phyloP scores from a whole-genome alignment of 2,113 vertebrate species.

The Beaufortia kweichowensis region DNA sequence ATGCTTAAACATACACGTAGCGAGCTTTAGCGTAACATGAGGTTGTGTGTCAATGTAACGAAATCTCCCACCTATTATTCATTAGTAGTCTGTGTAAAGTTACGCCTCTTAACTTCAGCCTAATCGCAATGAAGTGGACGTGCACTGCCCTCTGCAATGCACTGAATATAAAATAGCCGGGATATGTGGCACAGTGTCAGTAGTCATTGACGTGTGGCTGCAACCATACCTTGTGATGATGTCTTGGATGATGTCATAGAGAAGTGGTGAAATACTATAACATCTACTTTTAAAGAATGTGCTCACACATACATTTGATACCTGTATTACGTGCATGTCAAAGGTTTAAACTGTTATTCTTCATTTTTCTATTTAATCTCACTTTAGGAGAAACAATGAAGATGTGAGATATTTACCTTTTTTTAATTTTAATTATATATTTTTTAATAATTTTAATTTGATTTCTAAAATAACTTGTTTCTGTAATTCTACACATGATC shows the following conservation, averaged over 20 bases:
- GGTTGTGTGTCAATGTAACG: neutral
- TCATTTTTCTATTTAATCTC: no score
- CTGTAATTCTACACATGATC: no score
- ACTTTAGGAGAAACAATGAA: no score
- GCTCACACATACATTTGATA: constrained; percentile 2
- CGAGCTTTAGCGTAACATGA: constrained; percentile 1
- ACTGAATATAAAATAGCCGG: constrained; percentile 15
- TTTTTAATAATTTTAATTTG: neutral
- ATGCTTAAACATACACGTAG: constrained; percentile 40
- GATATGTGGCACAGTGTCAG: neutral
- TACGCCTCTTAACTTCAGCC: constrained; percentile 45
- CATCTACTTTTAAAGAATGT: neutral
- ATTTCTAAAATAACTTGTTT: no score
- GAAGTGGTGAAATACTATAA: neutral
- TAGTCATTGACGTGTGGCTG: constrained; percentile 37
- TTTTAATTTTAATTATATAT: neutral
- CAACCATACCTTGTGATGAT: neutral
- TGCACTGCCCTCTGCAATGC: constrained; percentile 12
- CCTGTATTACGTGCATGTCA: neutral
- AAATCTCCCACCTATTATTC: constrained; percentile 48
- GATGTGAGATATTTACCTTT: neutral
- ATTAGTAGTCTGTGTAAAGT: constrained; percentile 55
- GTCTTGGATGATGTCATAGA: constrained; percentile 9
- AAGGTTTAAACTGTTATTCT: neutral
- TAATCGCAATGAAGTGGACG: constrained; percentile 42